phyloP scores from a whole-genome alignment of 2,797 vertebrate genomes.

The Microchirus variegatus region DNA sequence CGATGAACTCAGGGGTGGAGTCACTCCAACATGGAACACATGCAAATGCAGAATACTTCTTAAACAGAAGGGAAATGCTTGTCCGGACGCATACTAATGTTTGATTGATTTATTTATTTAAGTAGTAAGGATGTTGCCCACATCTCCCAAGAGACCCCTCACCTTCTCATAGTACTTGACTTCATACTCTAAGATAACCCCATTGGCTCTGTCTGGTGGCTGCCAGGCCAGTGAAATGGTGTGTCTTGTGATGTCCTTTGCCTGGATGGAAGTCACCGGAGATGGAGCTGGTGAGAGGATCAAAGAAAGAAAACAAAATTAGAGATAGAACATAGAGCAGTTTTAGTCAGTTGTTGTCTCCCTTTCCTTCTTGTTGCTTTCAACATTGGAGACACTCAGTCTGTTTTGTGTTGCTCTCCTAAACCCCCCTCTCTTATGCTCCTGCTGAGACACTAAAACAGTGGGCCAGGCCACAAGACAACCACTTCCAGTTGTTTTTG shows the following conservation, averaged over 20 bases:
- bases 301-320: slow-evolving; percentile 29
- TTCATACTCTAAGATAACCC: slow-evolving; percentile 97
- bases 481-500: slow-evolving; percentile 58
- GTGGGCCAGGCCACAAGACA: slow-evolving; percentile 40
- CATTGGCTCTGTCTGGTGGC: slow-evolving; percentile 94
- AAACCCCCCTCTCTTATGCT: slow-evolving; percentile 45
- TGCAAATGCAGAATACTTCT: no score
- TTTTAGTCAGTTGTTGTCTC: slow-evolving; percentile 23
- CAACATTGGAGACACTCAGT: slow-evolving; percentile 47
- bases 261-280: slow-evolving; percentile 92
- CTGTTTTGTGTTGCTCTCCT: slow-evolving; percentile 52
- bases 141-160: slow-evolving; percentile 32
- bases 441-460: slow-evolving; percentile 69
- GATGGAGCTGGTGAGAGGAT: slow-evolving; percentile 86
- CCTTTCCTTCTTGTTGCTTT: slow-evolving; percentile 26
- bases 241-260: slow-evolving; percentile 95
- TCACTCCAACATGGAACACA: no score
- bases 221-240: slow-evolving; percentile 94
- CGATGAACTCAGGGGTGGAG: no score
- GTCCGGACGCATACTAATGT: no score
- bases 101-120: not conserved
- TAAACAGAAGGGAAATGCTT: no score
- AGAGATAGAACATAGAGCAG: slow-evolving; percentile 20
- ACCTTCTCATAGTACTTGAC: slow-evolving; percentile 99
- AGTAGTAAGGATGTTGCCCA: not conserved